phyloP scores from a whole-genome alignment of 2,888 invertebrate genomes.

The Physocephala rufipes region DNA sequence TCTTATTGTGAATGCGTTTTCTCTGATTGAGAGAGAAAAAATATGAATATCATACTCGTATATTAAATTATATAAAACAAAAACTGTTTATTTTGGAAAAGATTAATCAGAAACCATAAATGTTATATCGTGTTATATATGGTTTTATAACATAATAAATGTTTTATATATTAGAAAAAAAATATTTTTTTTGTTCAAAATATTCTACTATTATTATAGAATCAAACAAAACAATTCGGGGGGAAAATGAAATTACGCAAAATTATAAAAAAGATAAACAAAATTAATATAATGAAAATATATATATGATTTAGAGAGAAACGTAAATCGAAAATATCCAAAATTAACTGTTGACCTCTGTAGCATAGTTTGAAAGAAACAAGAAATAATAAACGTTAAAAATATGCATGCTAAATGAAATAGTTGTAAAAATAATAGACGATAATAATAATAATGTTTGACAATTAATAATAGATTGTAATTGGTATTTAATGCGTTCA shows the following conservation, averaged over 20 bases:
- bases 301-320: background rate
- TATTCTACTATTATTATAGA: background rate
- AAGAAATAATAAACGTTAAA: background rate
- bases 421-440: background rate
- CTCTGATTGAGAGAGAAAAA: background rate
- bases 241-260: constrained; percentile 32
- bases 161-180: too few species aligned
- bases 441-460: background rate
- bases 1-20: too few species aligned
- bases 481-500: too few species aligned
- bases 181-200: too few species aligned
- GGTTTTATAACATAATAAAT: too few species aligned
- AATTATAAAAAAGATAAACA: constrained; percentile 3
- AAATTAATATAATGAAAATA: background rate
- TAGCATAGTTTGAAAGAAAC: background rate
- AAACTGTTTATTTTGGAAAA: background rate
- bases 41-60: background rate
- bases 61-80: background rate
- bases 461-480: too few species aligned
- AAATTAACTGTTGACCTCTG: background rate
- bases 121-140: too few species aligned
- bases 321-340: background rate
- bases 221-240: background rate
- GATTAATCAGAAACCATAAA: too few species aligned
- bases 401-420: background rate